These are phyloP conservation scores for Matsumurasca onukii DNA, from an alignment of 1,140 invertebrate species.

Conservation along the genomic window DNA sequence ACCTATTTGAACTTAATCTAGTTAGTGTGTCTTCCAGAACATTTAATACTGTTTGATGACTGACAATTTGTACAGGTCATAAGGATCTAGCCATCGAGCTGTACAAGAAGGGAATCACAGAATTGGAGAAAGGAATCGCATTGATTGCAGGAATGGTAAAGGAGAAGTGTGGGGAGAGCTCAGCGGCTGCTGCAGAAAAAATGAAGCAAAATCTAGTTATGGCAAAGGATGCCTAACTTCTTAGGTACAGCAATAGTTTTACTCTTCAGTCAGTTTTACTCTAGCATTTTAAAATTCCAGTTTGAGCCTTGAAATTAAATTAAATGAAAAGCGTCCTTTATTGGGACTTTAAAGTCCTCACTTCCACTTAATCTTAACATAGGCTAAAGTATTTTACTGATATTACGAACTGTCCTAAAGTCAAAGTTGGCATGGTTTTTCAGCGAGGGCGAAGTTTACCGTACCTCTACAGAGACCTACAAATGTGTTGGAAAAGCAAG, in stretches of 20 bases:
- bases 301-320: too few species aligned
- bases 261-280: neutral
- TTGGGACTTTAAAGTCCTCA: neutral
- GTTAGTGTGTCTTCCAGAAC: neutral
- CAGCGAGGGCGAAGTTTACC: conserved; percentile 71
- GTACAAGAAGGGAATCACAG: conserved; percentile 89
- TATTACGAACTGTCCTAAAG: too few species aligned
- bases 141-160: conserved; percentile 82
- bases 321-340: neutral
- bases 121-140: conserved; percentile 89
- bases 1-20: neutral
- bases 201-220: conserved; percentile 94
- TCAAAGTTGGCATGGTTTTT: too few species aligned
- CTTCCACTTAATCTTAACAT: too few species aligned
- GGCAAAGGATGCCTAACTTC: conserved; percentile 87
- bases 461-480: conserved; percentile 63
- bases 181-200: conserved; percentile 89
- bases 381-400: too few species aligned
- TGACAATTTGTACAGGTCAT: conserved; percentile 61
- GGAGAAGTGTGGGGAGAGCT: conserved; percentile 88
- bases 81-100: conserved; percentile 91
- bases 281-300: neutral
- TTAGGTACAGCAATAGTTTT: conserved; percentile 76
- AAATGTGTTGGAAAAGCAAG: conserved; percentile 65
- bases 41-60: neutral